These are phyloP conservation scores for Hemiscyllium ocellatum DNA, from an alignment of 2,113 vertebrate species.

Conservation along the genomic window DNA sequence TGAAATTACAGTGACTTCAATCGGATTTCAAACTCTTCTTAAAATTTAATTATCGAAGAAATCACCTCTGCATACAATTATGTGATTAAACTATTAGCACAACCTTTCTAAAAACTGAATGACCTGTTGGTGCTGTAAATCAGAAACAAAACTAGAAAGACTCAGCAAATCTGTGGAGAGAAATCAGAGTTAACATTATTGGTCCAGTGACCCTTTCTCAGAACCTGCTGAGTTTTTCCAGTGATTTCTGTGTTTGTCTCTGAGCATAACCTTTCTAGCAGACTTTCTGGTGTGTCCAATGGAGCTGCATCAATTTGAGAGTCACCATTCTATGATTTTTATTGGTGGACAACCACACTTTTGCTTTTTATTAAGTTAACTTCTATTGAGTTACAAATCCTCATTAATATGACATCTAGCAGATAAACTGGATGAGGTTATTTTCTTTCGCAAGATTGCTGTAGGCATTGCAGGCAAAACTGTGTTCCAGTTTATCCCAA, in stretches of 20 bases:
- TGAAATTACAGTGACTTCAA: not conserved
- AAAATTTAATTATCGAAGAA: not conserved
- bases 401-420: not conserved
- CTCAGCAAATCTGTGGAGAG: no score
- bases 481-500: not conserved
- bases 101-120: not conserved
- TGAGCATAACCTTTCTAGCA: not conserved
- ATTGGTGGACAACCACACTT: not conserved
- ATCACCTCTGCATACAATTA: not conserved
- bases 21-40: not conserved
- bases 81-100: not conserved
- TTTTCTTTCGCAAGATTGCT: not conserved
- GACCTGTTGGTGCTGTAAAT: no score
- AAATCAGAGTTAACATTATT: no score
- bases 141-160: no score
- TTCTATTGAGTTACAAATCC: not conserved
- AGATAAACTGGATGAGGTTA: not conserved
- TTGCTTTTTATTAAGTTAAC: not conserved
- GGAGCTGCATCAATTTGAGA: not conserved
- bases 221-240: no score
- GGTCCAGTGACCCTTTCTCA: no score
- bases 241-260: no score
- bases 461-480: not conserved
- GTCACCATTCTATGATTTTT: not conserved
- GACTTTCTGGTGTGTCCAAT: not conserved